Base-by-base conservation (phyloP, 2,797 vertebrate species). In the Babyrousa celebensis region DNA sequence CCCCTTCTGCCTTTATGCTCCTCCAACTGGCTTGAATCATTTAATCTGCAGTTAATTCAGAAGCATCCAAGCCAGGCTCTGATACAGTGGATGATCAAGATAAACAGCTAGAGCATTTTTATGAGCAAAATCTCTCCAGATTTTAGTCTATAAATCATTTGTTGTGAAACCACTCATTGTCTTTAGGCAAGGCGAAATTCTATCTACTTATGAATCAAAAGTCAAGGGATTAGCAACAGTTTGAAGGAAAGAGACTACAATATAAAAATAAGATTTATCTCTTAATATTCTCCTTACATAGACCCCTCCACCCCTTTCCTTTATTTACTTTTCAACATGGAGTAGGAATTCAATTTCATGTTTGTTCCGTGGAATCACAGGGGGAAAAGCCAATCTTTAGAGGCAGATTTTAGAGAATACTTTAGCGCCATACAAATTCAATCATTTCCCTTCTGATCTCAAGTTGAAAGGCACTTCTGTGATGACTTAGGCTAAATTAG, bases 111-210 rank as follows among this genome's bases (percentile, higher is more conserved):
- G 93, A 98, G 96, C 98, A 98, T 97, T 98, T 98, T 99, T 98
- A 98, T 98, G 98, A 98, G 98, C 96, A 98, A 98, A 98, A 98
- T 98, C 98, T 98, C 98, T 98, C 94, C 97, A 97, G 98, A 98
- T 98, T 98, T 98, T 96, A 98, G 98, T 98, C 98, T 97, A 98
- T 98, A 98, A 99, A 98, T 98, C 98, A 98, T 98, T 98, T 98
- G 98, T 97, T 98, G 97, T 98, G 97, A 98, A 98, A 98, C 98
- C 5, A 10, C 92, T 98, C 97, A 85, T 98, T 98, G 98, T 98
- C 98, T 98, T 98, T 98, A 98, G 98, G 98, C 98, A 98, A 98
- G 98, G 97, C 98, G 98, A 98, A 98, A 98, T 98, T 98, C 98
- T 97, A 97, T 98, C 98, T 98, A 97, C 98, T 98, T 98, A 98